A percentile compares a stretch with the other conserved stretches of the same genome.
Evolutionary conservation across 2,113 vertebrate genomes (phyloP).

Genomic region (Stegastes partitus): DNA sequence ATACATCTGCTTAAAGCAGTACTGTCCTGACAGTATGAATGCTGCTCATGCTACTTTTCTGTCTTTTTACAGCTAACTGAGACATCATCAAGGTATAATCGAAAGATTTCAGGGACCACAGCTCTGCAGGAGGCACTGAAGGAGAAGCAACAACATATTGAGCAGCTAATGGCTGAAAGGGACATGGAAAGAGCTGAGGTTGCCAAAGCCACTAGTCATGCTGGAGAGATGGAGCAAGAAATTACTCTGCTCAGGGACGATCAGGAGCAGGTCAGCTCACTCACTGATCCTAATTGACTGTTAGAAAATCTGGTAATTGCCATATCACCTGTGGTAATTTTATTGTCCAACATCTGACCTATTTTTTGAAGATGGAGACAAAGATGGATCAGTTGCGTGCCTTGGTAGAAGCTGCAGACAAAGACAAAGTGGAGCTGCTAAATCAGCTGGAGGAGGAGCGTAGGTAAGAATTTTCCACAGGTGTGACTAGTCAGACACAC

Average conservation of each 20-base stretch:
- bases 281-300: neutral
- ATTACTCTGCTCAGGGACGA: conserved; percentile 91
- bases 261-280: conserved; percentile 91
- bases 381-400: conserved; percentile 97
- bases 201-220: conserved; percentile 96
- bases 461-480: conserved; percentile 83
- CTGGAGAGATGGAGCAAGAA: conserved; percentile 95
- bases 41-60: fast-evolving
- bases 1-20: neutral
- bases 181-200: conserved; percentile 97
- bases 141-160: conserved; percentile 99
- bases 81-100: conserved; percentile 95
- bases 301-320: neutral
- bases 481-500: neutral
- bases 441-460: conserved; percentile 98
- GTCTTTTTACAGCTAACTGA: conserved; percentile 91
- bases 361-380: conserved; percentile 89
- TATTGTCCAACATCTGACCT: neutral
- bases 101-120: conserved; percentile 98
- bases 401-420: conserved; percentile 96
- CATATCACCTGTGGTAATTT: neutral
- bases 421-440: conserved; percentile 96
- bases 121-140: conserved; percentile 97
- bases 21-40: neutral
- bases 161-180: conserved; percentile 96